Conservation (phyloP, 2,113 vertebrate genomes). For the Cisticola juncidis region DNA sequence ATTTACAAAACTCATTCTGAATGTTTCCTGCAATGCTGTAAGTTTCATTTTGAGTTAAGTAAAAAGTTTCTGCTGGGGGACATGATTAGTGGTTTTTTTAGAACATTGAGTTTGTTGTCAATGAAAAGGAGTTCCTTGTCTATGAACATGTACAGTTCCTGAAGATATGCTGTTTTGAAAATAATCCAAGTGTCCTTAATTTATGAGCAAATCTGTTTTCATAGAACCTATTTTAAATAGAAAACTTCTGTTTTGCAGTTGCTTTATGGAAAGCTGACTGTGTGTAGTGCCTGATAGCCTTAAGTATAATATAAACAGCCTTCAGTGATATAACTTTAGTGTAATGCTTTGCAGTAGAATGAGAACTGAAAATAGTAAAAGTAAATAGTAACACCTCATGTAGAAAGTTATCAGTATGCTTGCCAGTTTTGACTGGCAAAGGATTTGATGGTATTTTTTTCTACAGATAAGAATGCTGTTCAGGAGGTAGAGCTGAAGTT, state of each 20-base stretch:
- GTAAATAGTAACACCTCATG: background rate
- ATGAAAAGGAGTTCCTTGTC: background rate
- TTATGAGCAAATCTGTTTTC: background rate
- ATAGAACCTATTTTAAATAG: background rate
- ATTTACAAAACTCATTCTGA: background rate
- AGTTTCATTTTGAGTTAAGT: background rate
- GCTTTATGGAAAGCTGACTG: background rate
- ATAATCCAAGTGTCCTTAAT: background rate
- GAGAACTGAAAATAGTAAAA: background rate
- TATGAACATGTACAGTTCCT: background rate
- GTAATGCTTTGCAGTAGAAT: background rate
- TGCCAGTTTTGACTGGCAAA: background rate
- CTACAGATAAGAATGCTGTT: conserved; percentile 78
- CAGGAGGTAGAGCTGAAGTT: conserved; percentile 78
- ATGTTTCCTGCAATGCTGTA: background rate
- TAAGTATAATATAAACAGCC: background rate
- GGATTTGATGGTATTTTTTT: background rate
- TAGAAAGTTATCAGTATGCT: background rate
- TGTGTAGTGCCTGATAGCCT: rapidly evolving
- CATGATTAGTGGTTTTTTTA: background rate
- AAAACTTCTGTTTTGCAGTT: background rate
- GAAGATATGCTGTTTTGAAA: background rate
- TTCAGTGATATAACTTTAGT: background rate
- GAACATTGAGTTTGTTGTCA: background rate
- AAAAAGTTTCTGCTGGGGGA: background rate